Evolutionary conservation across 30 jellyfish, hydroid and myxozoan genomes (phyloP).

Genomic region (Turritopsis dohrnii): DNA sequence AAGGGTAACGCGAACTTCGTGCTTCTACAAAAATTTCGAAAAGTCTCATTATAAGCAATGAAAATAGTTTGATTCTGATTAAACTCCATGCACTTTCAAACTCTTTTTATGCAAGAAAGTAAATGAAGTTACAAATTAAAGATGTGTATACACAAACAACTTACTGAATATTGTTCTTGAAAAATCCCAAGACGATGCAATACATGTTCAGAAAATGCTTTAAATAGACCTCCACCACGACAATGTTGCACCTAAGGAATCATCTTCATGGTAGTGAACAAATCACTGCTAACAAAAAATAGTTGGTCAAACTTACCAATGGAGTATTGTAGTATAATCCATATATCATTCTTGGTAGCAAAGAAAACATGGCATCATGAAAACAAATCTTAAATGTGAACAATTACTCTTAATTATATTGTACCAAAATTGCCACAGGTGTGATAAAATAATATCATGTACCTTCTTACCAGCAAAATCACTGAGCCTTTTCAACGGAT

Average conservation of each 20-base stretch:
- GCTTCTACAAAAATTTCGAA: slow-evolving; percentile 28
- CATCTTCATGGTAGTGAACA: not conserved
- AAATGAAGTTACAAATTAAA: too few species aligned
- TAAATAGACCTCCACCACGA: slow-evolving; percentile 46
- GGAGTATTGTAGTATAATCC: slow-evolving; percentile 74
- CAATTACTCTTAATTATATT: too few species aligned
- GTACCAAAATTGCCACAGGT: too few species aligned
- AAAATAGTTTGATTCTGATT: too few species aligned
- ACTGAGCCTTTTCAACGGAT: slow-evolving; percentile 51
- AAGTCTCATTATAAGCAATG: too few species aligned
- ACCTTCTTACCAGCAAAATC: slow-evolving; percentile 54
- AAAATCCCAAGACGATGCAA: slow-evolving; percentile 40
- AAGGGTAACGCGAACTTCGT: slow-evolving; percentile 49
- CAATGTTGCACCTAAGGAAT: slow-evolving; percentile 51
- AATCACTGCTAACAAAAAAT: not conserved
- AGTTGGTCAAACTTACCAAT: slow-evolving; percentile 35
- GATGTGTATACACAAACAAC: not conserved
- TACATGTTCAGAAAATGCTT: slow-evolving; percentile 68
- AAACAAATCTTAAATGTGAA: slow-evolving; percentile 53
- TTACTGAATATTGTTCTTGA: slow-evolving; percentile 42
- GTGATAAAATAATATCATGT: too few species aligned
- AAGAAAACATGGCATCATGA: slow-evolving; percentile 63
- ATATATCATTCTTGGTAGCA: slow-evolving; percentile 60
- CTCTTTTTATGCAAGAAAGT: too few species aligned
- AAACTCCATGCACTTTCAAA: too few species aligned